These are phyloP conservation scores for Metaphire vulgaris DNA, from an alignment of 1,140 invertebrate species.

Conservation along the genomic window DNA sequence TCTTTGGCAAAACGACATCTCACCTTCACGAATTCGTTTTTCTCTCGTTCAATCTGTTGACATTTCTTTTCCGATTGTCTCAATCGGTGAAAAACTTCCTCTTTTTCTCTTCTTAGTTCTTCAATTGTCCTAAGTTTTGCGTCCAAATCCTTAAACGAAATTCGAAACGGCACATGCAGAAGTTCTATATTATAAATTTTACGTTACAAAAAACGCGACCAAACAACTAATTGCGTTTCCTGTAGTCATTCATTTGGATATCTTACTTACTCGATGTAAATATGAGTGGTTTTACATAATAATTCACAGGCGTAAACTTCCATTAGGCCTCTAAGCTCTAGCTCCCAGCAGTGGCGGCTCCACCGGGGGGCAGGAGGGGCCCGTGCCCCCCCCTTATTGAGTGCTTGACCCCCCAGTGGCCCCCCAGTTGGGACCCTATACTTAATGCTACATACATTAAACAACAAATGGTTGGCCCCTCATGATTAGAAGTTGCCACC, in stretches of 20 bases:
- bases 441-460: no score
- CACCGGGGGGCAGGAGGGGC: no score
- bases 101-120: neutral
- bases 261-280: neutral
- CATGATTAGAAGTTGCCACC: no score
- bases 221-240: no score
- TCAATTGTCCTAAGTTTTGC: neutral
- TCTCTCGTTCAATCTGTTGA: neutral
- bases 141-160: neutral
- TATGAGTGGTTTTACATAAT: neutral
- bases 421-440: no score
- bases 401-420: no score
- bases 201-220: no score
- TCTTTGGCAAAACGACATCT: neutral
- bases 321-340: no score
- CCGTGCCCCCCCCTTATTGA: no score
- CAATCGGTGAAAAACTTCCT: neutral
- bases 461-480: no score
- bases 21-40: neutral
- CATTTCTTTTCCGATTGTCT: neutral
- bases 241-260: neutral
- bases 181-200: neutral
- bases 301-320: no score
- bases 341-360: no score
- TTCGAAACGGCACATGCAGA: neutral